Base-by-base conservation (phyloP, 2,797 vertebrate species). In the Borostomias antarcticus region DNA sequence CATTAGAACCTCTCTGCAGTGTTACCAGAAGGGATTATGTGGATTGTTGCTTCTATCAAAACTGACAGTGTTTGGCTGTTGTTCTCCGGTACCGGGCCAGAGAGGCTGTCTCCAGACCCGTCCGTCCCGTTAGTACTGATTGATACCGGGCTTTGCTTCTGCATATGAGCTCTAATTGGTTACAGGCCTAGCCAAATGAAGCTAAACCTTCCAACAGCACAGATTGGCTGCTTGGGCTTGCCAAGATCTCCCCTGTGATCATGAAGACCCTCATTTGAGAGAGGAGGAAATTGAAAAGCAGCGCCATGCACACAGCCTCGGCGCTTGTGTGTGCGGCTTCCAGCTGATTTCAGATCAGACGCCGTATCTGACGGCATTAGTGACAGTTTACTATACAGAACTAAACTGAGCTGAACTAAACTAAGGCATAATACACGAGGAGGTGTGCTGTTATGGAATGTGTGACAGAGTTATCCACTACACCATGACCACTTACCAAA, bases 281-380 rank as follows among this genome's bases (percentile, higher is more conserved):
- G 56, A 21, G 57, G 33, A 71, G 63, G 79, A 66, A 43, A 25
- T 40, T 50, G 72, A 69, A 66, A 29, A 21, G 69, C 66, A 64
- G 23, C 6, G 56, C 68, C 25, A 23, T 75, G 76, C 76, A n/a
- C n/a, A n/a, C n/a, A 54, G 69, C 58, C 69, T 86, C 81, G 63
- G 79, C 76, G 79, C 40, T 59, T 76, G 83, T 79, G 66, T 30
- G 64, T 48, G 45, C 21, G 54, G n/a, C n/a, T 63, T 68, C 67
- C 23, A 28, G 45, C 79, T 72, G 80, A 81, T 77, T 77, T 86
- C 28, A 57, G 50, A 61, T 74, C 30, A 66, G 73, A 40, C 53
- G 29, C 72, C 66, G 52, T n/a, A 54, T 40, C 51, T 59, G 66
- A 67, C 63, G 50, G 40, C 1, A 56, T 60, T 67, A 59, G 60